Conservation (phyloP, 2,888 invertebrate genomes). For the Eristalis tenax region DNA sequence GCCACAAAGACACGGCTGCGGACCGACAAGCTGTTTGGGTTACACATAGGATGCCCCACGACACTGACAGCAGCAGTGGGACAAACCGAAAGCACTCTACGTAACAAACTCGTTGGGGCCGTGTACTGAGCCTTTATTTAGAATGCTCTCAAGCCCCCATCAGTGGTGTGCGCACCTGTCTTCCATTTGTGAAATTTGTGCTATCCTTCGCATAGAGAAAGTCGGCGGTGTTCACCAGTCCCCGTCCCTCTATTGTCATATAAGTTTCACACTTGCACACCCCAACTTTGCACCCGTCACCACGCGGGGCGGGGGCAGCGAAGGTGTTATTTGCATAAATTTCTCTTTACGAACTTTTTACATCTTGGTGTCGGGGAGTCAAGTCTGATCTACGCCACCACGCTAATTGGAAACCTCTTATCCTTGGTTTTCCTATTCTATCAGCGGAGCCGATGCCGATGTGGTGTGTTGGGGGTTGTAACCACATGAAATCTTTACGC, state of each 20-base stretch:
- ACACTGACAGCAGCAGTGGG: neutral
- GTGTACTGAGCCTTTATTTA: slow-evolving; percentile 28
- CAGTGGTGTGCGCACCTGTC: neutral
- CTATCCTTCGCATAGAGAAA: slow-evolving; percentile 26
- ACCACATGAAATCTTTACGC: slow-evolving; percentile 66
- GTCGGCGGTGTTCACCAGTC: neutral
- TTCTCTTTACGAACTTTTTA: slow-evolving; percentile 55
- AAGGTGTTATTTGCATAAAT: slow-evolving; percentile 62
- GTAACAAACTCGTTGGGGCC: slow-evolving; percentile 42
- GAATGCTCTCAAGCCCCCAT: slow-evolving; percentile 20
- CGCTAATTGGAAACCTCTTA: slow-evolving; percentile 72
- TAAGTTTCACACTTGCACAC: slow-evolving; percentile 54
- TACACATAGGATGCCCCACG: slow-evolving; percentile 17
- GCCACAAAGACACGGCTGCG: slow-evolving; percentile 31
- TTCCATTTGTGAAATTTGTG: slow-evolving; percentile 41
- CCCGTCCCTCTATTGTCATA: slow-evolving; percentile 15
- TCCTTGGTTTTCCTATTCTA: slow-evolving; percentile 50
- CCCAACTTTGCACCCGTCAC: slow-evolving; percentile 48
- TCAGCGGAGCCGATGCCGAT: neutral
- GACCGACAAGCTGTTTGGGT: slow-evolving; percentile 1
- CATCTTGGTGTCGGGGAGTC: slow-evolving; percentile 40
- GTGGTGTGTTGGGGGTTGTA: neutral
- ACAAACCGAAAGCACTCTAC: slow-evolving; percentile 58
- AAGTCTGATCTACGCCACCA: slow-evolving; percentile 65
- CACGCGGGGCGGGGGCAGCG: neutral